Conservation (phyloP, 2,113 vertebrate genomes). For the Oreochromis tanganicae region DNA sequence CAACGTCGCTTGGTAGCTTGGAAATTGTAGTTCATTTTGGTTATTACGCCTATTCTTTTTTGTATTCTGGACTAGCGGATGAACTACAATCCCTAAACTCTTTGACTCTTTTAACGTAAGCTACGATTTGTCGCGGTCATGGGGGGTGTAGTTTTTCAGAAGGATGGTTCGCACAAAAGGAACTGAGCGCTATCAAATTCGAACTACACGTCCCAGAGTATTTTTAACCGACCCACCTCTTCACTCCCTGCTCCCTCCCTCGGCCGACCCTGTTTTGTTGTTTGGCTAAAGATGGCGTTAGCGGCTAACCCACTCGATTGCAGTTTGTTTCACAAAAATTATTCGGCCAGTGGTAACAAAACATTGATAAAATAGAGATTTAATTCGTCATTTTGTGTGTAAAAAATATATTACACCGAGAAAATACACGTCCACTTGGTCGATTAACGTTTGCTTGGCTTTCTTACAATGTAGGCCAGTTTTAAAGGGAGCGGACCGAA, state of each 20-base stretch:
- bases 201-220: conserved; percentile 66
- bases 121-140: rapidly evolving
- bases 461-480: conserved; percentile 61
- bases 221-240: background rate
- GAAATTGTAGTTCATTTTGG: conserved; percentile 43
- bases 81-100: conserved; percentile 55
- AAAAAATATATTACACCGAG: conserved; percentile 44
- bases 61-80: rapidly evolving
- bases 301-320: conserved; percentile 71
- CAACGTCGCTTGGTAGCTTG: conserved; percentile 23
- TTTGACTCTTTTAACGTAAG: rapidly evolving
- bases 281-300: conserved; percentile 79
- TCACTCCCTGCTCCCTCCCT: conserved; percentile 36
- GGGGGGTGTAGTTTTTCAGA: conserved; percentile 50
- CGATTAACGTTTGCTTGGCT: conserved; percentile 44
- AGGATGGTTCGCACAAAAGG: rapidly evolving
- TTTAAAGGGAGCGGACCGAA: conserved; percentile 52
- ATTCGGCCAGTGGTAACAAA: conserved; percentile 51
- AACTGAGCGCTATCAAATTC: rapidly evolving
- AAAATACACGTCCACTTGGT: conserved; percentile 14
- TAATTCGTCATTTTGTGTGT: conserved; percentile 22
- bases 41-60: rapidly evolving
- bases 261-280: conserved; percentile 64
- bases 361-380: conserved; percentile 38
- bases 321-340: conserved; percentile 66